These are phyloP conservation scores for Ictalurus punctatus DNA, from an alignment of 2,113 vertebrate genomes.

Conservation along the genomic window DNA sequence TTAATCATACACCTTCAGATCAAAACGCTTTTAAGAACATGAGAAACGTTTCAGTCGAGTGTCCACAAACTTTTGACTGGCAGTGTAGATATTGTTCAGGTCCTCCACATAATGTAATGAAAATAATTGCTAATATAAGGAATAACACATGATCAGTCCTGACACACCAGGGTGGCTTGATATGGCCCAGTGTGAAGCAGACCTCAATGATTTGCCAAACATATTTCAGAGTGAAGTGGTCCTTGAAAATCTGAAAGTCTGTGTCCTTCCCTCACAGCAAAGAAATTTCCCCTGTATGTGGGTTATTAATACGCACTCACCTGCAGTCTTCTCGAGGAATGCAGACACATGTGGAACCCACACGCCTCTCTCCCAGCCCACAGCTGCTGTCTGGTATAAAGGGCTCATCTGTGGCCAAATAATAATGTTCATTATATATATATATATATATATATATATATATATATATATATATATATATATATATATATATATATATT, in stretches of 20 bases:
- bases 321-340: constrained; percentile 78
- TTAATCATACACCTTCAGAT: no score
- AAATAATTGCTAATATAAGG: neutral
- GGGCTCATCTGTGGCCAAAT: constrained; percentile 58
- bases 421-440: neutral
- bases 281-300: neutral
- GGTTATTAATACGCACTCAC: constrained; percentile 65
- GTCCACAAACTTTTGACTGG: no score
- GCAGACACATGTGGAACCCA: constrained; percentile 78
- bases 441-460: neutral
- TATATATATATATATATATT: neutral
- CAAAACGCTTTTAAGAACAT: no score
- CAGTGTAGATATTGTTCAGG: no score
- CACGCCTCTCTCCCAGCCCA: constrained; percentile 72
- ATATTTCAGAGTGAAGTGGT: neutral
- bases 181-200: neutral
- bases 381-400: constrained; percentile 73
- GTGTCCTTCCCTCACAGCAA: neutral
- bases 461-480: neutral
- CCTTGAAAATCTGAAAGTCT: neutral
- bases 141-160: neutral
- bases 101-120: neutral
- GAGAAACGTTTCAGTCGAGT: no score
- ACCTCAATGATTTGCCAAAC: neutral
- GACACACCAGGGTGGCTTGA: neutral